Conservation (phyloP, 2,113 vertebrate species). For the Pachypanchax playfairii region DNA sequence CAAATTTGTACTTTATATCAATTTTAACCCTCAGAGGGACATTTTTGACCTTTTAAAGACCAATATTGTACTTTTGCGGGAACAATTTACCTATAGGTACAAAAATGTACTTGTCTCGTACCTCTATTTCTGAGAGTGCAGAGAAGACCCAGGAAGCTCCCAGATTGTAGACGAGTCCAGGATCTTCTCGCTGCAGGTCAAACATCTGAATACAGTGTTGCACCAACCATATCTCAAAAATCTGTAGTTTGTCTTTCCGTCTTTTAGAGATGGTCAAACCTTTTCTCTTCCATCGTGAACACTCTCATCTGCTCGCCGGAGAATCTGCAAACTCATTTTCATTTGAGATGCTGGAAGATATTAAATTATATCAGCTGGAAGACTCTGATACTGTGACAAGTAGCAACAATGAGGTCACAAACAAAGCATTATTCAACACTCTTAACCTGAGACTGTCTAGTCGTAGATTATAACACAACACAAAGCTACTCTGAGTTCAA, state of each 20-base stretch:
- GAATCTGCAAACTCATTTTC: background rate
- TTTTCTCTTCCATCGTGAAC: too few relatives aligned
- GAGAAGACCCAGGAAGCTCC: too few relatives aligned
- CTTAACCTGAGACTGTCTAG: background rate
- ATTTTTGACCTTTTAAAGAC: too few relatives aligned
- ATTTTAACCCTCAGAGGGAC: too few relatives aligned
- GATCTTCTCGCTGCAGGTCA: too few relatives aligned
- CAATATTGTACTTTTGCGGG: too few relatives aligned
- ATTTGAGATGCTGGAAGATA: background rate
- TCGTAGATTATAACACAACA: background rate
- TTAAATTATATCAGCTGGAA: background rate
- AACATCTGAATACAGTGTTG: background rate
- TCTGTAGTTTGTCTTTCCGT: background rate
- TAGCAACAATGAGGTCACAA: background rate
- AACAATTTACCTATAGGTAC: too few relatives aligned
- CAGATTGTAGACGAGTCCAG: too few relatives aligned
- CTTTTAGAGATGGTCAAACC: slow-evolving; percentile 4
- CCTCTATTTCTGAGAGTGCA: too few relatives aligned
- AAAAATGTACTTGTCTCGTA: too few relatives aligned
- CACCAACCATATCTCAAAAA: background rate
- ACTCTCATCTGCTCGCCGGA: too few relatives aligned
- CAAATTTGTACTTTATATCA: too few relatives aligned
- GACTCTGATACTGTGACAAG: background rate
- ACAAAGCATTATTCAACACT: background rate
- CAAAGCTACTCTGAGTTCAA: background rate